Percentiles rank a stretch among this genome's conserved stretches.
Conservation (phyloP, 2,888 invertebrate genomes). For the Oscheius sp. region DNA sequence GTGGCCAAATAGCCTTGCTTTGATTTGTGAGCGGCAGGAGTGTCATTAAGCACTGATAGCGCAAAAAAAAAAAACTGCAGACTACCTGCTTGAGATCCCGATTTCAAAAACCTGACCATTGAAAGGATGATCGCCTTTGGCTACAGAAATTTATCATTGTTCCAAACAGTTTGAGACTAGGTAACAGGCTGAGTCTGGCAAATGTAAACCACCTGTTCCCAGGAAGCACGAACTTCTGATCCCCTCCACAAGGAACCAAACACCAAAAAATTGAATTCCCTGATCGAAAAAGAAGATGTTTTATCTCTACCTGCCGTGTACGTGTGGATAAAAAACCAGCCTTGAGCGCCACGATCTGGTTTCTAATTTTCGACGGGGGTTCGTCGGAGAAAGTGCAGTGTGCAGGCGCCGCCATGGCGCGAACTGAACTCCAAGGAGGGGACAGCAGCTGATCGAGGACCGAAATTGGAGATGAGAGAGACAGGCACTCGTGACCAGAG, state of each 20-base stretch:
- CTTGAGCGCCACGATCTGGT: constrained; percentile 1
- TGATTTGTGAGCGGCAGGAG: not conserved
- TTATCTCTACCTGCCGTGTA: not conserved
- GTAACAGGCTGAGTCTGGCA: not conserved
- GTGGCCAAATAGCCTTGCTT: constrained; percentile 2
- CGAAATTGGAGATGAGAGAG: not conserved
- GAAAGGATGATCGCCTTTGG: not conserved
- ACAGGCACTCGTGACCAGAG: not conserved
- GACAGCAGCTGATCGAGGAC: constrained; percentile 17
- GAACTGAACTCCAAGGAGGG: constrained; percentile 18
- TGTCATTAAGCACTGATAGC: not conserved
- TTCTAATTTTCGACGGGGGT: constrained; percentile 19
- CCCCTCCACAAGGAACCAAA: not conserved
- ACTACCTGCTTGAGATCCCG: constrained; percentile 1
- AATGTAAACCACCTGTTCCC: not conserved
- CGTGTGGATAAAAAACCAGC: constrained; percentile 27
- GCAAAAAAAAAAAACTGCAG: not conserved
- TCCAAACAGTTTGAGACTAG: constrained; percentile 6
- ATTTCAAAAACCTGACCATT: not conserved
- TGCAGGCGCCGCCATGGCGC: constrained; percentile 25
- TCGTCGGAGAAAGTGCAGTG: constrained; percentile 17
- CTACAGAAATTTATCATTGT: constrained; percentile 6
- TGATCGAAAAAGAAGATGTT: constrained; percentile 10
- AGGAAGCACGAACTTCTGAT: not conserved
- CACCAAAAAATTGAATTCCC: not conserved